A percentile compares a stretch with the other conserved stretches of the same genome.
These are phyloP conservation scores for human (Homo sapiens) DNA, from an alignment of 2,113 vertebrate genomes.

Conservation along the genomic window DNA sequence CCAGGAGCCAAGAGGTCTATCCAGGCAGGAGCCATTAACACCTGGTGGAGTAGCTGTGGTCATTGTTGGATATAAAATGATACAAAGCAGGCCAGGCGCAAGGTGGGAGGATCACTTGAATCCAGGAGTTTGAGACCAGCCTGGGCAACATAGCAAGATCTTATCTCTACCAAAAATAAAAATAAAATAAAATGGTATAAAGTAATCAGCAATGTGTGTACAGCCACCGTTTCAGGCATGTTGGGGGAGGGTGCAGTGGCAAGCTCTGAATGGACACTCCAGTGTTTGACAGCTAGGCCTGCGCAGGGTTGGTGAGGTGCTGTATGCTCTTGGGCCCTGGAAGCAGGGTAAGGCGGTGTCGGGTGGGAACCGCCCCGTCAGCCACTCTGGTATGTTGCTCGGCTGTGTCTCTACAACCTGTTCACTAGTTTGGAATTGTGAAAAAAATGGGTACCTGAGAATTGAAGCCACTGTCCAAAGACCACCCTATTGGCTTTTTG, in stretches of 20 bases:
- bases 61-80: neutral
- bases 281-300: neutral
- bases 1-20: neutral
- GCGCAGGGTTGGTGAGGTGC: neutral
- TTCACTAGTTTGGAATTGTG: neutral
- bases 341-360: neutral
- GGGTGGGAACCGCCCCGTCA: neutral
- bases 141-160: too few relatives aligned
- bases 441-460: neutral
- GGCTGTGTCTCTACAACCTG: neutral
- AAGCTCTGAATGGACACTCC: neutral
- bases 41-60: neutral
- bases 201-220: neutral
- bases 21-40: neutral
- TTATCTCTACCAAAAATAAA: too few relatives aligned
- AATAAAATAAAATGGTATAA: neutral
- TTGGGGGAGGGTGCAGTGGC: neutral
- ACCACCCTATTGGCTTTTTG: neutral
- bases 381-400: neutral
- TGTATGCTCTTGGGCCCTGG: neutral
- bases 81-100: neutral
- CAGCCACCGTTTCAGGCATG: neutral
- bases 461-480: neutral
- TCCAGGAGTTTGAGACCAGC: too few relatives aligned
- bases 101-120: too few relatives aligned